Conservation (phyloP, 2,888 invertebrate genomes). For the Pseudococcus longispinus region DNA sequence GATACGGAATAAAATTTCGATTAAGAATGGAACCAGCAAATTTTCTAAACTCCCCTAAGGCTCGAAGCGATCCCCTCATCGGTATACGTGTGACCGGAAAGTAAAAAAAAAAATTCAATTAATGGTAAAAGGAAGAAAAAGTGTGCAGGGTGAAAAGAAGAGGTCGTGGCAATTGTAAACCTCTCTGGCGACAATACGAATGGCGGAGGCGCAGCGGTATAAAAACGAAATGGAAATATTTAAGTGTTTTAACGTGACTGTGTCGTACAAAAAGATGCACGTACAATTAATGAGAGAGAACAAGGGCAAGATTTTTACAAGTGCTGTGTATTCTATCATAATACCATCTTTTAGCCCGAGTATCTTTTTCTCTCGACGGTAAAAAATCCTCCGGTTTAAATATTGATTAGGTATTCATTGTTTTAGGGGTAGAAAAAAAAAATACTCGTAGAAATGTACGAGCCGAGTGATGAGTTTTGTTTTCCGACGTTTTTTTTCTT, state of each 20-base stretch:
- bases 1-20: background rate
- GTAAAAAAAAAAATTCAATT: background rate
- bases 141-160: background rate
- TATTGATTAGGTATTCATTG: slow-evolving; percentile 32
- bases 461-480: background rate
- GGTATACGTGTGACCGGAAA: background rate
- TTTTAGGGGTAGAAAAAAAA: background rate
- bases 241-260: slow-evolving; percentile 32
- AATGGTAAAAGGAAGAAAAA: background rate
- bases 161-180: slow-evolving; percentile 4
- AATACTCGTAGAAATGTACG: background rate
- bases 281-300: slow-evolving; percentile 14
- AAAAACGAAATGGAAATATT: slow-evolving; percentile 8
- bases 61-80: background rate
- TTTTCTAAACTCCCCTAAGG: background rate
- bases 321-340: slow-evolving; percentile 29
- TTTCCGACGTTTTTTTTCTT: background rate
- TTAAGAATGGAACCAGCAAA: background rate
- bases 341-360: background rate
- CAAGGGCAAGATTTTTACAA: slow-evolving; percentile 18
- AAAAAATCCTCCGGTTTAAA: background rate
- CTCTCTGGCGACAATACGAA: background rate
- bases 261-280: slow-evolving; percentile 24
- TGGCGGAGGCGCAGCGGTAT: too few species aligned
- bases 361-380: background rate